These are phyloP conservation scores for Gobiocypris rarus DNA, from an alignment of 2,113 vertebrate species.

Conservation along the genomic window DNA sequence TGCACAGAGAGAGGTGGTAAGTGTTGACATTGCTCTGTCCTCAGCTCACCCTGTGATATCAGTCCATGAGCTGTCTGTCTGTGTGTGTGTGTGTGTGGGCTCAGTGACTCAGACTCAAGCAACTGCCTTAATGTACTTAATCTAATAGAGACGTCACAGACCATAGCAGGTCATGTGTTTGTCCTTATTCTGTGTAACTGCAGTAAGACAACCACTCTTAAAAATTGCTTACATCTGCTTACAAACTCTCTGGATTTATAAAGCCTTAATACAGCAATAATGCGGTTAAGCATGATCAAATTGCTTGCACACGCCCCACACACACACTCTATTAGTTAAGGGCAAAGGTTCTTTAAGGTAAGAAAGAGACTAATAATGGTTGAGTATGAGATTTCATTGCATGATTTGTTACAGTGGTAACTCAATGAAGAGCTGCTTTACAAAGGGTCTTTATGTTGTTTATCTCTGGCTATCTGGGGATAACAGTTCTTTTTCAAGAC, in stretches of 20 bases:
- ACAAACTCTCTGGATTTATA: too few relatives aligned
- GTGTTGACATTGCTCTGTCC: not conserved
- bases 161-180: not conserved
- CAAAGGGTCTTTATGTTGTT: constrained; percentile 8
- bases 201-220: not conserved
- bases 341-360: not conserved
- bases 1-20: not conserved
- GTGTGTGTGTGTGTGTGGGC: not conserved
- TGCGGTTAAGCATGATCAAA: not conserved
- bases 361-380: not conserved
- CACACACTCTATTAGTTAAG: not conserved
- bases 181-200: not conserved
- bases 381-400: not conserved
- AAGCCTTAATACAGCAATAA: too few relatives aligned
- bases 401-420: not conserved
- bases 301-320: too few relatives aligned
- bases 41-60: not conserved
- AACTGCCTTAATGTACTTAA: constrained; percentile 1
- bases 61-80: not conserved
- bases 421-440: constrained; percentile 25
- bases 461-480: not conserved
- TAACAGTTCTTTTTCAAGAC: not conserved
- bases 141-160: not conserved
- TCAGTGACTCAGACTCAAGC: not conserved
- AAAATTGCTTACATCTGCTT: too few relatives aligned